Evolutionary conservation across 2,888 invertebrate species (phyloP).

Genomic region (Oligia latruncula): DNA sequence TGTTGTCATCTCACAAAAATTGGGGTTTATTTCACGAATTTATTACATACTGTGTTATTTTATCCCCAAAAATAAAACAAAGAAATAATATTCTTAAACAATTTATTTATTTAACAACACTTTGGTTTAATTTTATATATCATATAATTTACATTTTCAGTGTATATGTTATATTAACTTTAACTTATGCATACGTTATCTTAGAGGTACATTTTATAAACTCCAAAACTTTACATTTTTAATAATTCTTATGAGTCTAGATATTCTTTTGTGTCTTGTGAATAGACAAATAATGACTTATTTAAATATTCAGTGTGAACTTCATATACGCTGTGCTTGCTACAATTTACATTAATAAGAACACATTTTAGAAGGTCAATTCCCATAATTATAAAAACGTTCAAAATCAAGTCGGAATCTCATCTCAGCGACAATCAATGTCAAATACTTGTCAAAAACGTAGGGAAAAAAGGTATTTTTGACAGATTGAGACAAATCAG

Average conservation of each 20-base stretch:
- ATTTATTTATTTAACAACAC: conserved; percentile 82
- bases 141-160: conserved; percentile 77
- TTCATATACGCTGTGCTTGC: conserved; percentile 39
- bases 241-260: conserved; percentile 50
- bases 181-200: conserved; percentile 39
- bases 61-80: conserved; percentile 20
- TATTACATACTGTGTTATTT: too few species aligned
- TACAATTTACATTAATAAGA: conserved; percentile 15
- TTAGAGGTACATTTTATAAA: conserved; percentile 41
- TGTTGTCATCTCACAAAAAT: conserved; percentile 66
- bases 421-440: background rate
- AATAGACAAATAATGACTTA: conserved; percentile 48
- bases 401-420: background rate
- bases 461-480: background rate
- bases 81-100: conserved; percentile 64
- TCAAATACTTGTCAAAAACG: background rate
- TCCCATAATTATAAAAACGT: background rate
- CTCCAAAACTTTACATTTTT: conserved; percentile 47
- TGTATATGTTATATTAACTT: conserved; percentile 53
- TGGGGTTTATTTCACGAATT: conserved; percentile 17
- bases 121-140: conserved; percentile 85
- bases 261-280: conserved; percentile 36
- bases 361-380: background rate
- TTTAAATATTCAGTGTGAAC: conserved; percentile 38
- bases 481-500: background rate